These are phyloP conservation scores for Sceloporus undulatus DNA, from an alignment of 2,113 vertebrate species.

Conservation along the genomic window DNA sequence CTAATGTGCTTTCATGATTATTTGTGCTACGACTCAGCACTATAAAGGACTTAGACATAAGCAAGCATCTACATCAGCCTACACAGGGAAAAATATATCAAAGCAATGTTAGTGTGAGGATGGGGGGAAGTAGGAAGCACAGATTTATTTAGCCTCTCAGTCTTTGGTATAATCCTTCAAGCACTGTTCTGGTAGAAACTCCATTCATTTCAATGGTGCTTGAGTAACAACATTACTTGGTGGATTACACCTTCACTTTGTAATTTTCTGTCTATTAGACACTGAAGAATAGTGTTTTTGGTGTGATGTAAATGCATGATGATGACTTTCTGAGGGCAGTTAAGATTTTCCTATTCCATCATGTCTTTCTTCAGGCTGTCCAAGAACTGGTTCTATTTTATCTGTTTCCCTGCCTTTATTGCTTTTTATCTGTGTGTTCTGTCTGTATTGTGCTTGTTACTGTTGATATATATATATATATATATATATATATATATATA, in stretches of 20 bases:
- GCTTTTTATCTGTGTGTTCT: not conserved
- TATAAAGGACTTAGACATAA: constrained; percentile 55
- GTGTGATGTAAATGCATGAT: constrained; percentile 23
- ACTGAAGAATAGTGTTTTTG: constrained; percentile 38
- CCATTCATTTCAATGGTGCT: constrained; percentile 2
- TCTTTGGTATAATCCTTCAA: not conserved
- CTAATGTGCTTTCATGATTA: constrained; percentile 64
- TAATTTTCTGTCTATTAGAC: constrained; percentile 21
- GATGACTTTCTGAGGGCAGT: not conserved
- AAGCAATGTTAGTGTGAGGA: constrained; percentile 44
- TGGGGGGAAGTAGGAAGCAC: constrained; percentile 6
- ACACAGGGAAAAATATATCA: constrained; percentile 1
- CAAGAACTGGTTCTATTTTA: not conserved
- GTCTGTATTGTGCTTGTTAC: not conserved
- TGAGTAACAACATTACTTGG: not conserved
- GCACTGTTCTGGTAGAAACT: not conserved
- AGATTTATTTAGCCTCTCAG: constrained; percentile 37
- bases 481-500: not conserved
- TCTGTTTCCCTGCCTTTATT: not conserved
- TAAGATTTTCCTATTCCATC: not conserved
- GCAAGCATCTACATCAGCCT: constrained; percentile 47
- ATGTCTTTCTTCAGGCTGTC: not conserved
- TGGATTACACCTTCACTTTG: not conserved
- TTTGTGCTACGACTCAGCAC: constrained; percentile 63
- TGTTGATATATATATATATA: not conserved